phyloP scores from a whole-genome alignment of 2,113 vertebrate genomes.

The Bagarius yarrelli region DNA sequence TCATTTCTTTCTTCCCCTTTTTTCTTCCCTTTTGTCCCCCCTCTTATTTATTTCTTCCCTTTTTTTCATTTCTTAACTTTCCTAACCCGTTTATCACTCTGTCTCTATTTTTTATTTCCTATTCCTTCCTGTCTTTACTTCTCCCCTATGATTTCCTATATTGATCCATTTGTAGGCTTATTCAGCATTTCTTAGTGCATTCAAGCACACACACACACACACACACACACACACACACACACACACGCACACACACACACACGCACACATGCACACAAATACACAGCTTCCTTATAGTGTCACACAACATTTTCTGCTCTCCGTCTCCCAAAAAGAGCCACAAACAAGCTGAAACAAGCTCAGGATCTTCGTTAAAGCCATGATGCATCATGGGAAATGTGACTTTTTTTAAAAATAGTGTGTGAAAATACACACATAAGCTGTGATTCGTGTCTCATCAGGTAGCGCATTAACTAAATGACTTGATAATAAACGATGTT shows the following conservation, averaged over 20 bases:
- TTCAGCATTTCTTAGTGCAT: not conserved
- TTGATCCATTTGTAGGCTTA: not conserved
- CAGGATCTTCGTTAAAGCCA: not conserved
- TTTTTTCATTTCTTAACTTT: too few relatives aligned
- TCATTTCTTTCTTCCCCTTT: not conserved
- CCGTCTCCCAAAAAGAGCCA: not conserved
- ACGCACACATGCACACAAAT: not conserved
- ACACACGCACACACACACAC: not conserved
- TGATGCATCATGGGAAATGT: not conserved
- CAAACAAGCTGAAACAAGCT: constrained; percentile 12
- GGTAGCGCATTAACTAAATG: not conserved
- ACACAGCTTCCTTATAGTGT: too few relatives aligned
- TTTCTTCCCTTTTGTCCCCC: not conserved
- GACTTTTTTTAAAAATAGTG: accelerated
- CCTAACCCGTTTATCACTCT: not conserved
- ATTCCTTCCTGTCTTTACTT: too few relatives aligned
- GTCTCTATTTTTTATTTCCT: not conserved
- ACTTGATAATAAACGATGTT: too few relatives aligned
- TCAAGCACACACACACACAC: not conserved
- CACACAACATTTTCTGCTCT: not conserved
- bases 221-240: not conserved
- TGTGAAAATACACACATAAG: not conserved
- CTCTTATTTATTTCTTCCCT: not conserved
- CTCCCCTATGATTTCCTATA: too few relatives aligned
- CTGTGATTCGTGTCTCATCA: not conserved